Conservation (phyloP, 2,797 vertebrate genomes). For the Pyrocephalus nanus region DNA sequence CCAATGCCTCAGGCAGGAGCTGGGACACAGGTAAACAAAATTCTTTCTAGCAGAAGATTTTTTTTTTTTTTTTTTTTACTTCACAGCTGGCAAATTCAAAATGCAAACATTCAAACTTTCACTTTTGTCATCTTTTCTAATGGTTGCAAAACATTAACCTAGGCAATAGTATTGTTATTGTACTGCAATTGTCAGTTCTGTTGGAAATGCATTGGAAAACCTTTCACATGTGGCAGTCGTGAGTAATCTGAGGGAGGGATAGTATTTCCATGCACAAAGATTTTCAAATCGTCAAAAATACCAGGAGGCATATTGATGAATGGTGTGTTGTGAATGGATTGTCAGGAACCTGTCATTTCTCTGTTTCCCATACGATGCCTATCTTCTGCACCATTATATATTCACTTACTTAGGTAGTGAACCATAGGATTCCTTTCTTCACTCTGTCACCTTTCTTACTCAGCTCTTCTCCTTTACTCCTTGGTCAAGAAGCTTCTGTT, state of each 20-base stretch:
- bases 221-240: neutral
- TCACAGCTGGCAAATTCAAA: constrained; percentile 6
- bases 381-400: neutral
- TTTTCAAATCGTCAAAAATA: neutral
- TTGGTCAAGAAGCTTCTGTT: constrained; percentile 44
- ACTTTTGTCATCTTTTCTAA: constrained; percentile 35
- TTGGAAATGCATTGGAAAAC: neutral
- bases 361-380: constrained; percentile 11
- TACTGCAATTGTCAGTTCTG: neutral
- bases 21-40: constrained; percentile 84
- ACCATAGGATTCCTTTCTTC: neutral
- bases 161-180: neutral
- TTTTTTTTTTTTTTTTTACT: neutral
- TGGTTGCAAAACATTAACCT: constrained; percentile 5
- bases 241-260: neutral
- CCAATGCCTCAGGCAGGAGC: constrained; percentile 77
- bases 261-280: neutral
- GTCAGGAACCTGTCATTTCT: constrained; percentile 18
- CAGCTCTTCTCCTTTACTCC: constrained; percentile 21
- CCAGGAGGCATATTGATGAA: neutral
- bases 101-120: neutral
- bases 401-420: neutral
- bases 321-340: neutral
- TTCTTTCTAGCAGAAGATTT: neutral
- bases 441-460: constrained; percentile 1